These are phyloP conservation scores for Gorsachius magnificus DNA, from an alignment of 2,797 vertebrate genomes.

Conservation along the genomic window DNA sequence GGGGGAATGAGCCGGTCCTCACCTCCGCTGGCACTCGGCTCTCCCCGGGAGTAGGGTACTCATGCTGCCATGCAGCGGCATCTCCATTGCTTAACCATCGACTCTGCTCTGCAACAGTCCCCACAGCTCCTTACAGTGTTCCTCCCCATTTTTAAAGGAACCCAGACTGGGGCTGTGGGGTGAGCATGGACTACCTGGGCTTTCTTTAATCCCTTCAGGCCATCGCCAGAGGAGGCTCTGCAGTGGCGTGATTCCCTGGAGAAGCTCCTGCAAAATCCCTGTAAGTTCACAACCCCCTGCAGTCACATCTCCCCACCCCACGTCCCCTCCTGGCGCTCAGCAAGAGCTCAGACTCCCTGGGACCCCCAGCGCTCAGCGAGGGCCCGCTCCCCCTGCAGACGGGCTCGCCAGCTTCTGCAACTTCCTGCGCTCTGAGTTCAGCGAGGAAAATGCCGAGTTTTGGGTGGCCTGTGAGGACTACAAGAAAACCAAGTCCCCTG, in stretches of 20 bases:
- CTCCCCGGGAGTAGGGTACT: background rate
- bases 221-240: conserved; percentile 82
- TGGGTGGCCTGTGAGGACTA: conserved; percentile 95
- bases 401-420: conserved; percentile 86
- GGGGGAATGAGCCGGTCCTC: accelerated
- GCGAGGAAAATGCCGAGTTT: conserved; percentile 95
- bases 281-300: conserved; percentile 76
- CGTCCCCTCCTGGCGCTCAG: accelerated
- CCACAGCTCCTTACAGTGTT: background rate
- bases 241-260: conserved; percentile 94
- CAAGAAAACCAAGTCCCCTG: conserved; percentile 87
- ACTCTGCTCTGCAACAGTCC: accelerated
- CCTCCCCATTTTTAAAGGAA: background rate
- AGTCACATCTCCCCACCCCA: background rate
- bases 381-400: conserved; percentile 67
- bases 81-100: accelerated
- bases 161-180: accelerated
- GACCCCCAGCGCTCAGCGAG: background rate
- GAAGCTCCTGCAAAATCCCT: conserved; percentile 87
- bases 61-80: accelerated
- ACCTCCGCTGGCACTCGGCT: background rate
- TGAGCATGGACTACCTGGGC: background rate
- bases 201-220: conserved; percentile 73
- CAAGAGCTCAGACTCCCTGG: accelerated
- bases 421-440: conserved; percentile 97